Evolutionary conservation across 2,113 vertebrate species (phyloP).

Genomic region (Phoxinus phoxinus): DNA sequence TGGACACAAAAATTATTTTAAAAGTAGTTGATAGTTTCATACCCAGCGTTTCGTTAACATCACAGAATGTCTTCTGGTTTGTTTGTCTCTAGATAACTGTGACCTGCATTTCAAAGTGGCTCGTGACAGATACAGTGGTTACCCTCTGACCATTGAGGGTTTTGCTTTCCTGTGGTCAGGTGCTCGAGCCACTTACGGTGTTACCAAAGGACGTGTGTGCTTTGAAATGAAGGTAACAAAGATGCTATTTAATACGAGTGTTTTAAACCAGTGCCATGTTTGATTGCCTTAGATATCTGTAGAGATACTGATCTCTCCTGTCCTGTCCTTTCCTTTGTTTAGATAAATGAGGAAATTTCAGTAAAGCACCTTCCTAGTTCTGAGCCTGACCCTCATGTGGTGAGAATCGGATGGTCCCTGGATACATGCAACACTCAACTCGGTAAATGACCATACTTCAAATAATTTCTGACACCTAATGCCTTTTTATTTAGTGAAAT

Average conservation of each 20-base stretch:
- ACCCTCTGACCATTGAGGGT: slow-evolving; percentile 83
- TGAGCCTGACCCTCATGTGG: slow-evolving; percentile 84
- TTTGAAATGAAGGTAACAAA: slow-evolving; percentile 82
- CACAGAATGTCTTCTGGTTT: background rate
- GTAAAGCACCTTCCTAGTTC: slow-evolving; percentile 82
- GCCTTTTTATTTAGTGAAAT: background rate
- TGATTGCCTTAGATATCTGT: background rate
- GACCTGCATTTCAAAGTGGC: slow-evolving; percentile 86
- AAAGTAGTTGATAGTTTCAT: background rate
- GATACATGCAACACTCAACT: slow-evolving; percentile 83
- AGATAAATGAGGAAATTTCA: slow-evolving; percentile 85
- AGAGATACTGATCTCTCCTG: background rate
- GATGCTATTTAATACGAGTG: background rate
- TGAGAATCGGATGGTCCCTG: slow-evolving; percentile 84
- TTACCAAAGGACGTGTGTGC: slow-evolving; percentile 78
- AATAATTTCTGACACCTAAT: background rate
- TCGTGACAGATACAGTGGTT: slow-evolving; percentile 82
- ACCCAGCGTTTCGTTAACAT: background rate
- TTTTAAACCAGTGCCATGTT: background rate
- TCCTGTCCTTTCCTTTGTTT: slow-evolving; percentile 17
- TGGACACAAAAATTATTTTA: background rate
- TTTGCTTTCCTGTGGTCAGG: slow-evolving; percentile 86
- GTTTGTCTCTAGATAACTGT: slow-evolving; percentile 76
- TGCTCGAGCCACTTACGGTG: slow-evolving; percentile 81
- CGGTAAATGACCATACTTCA: slow-evolving; percentile 69